Evolutionary conservation across 2,888 invertebrate genomes (phyloP), one percentile per base, ranked within the genome.

Genomic region (Anthrax anthrax): DNA sequence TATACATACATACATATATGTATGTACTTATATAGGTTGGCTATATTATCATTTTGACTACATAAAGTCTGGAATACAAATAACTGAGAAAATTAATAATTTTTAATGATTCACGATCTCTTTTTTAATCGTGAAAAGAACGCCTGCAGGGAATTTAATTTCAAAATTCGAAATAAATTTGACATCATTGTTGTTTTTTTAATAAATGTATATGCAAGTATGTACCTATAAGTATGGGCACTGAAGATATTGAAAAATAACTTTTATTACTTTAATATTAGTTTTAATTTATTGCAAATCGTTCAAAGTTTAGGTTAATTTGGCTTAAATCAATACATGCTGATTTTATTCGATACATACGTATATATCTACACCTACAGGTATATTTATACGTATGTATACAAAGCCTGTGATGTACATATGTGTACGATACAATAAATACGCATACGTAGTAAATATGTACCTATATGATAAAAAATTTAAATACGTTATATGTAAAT

Each of bases 131-230:
- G 29, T 32, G 29, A 41, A 55, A 55, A 59, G 59, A 58, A 58
- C 59, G 59, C 61, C 61, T 57, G 61, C 56, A 55, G 61, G 54
- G 60, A 61, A 59, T 59, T 60, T 61, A 60, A 61, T 61, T 61
- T 60, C 61, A 55, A 58, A n/a, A 58, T 59, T 55, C 57, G 55
- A 57, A 58, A 61, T 61, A 59, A 60, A 60, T 60, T 61, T 60
- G 60, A 60, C 58, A 57, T 58, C 55, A 36, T 49, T 43, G 44
- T 46, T 46, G 42, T 16, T 36, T 19, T 17, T 17, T 19, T 36
- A 18, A 14, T 34, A 34, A 3, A 29, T 29, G 29, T 12, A 32
- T 32, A 32, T 32, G 13, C 12, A 32, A 32, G 13, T 32, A 32
- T n/a, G n/a, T 32, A 32, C 9, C 12, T 32, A 12, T 1, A 12